Evolutionary conservation across 1,140 invertebrate species (phyloP).

Genomic region (Nasonia vitripennis): DNA sequence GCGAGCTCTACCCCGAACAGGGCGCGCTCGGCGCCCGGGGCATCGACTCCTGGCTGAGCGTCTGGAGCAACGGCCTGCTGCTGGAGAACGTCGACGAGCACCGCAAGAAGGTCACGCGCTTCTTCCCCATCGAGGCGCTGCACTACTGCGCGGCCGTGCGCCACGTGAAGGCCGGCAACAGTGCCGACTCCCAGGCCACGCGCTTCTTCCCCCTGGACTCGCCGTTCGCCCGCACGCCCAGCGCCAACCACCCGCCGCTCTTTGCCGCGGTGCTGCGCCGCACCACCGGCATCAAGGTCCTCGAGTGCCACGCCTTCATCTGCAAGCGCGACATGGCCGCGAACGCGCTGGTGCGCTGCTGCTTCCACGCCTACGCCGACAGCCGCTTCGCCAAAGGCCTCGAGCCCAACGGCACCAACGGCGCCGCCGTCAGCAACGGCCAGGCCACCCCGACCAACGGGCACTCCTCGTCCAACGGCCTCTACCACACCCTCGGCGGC

Average conservation of each 20-base stretch:
- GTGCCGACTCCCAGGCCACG: slow-evolving; percentile 79
- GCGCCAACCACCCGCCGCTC: slow-evolving; percentile 93
- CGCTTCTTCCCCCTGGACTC: slow-evolving; percentile 97
- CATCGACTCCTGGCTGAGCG: slow-evolving; percentile 97
- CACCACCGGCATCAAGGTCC: slow-evolving; percentile 97
- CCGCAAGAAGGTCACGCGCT: slow-evolving; percentile 94
- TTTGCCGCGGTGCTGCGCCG: slow-evolving; percentile 97
- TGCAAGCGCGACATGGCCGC: slow-evolving; percentile 96
- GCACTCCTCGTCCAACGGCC: slow-evolving; percentile 61
- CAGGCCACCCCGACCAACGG: slow-evolving; percentile 63
- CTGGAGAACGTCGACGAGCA: slow-evolving; percentile 98
- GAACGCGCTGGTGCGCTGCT: slow-evolving; percentile 94
- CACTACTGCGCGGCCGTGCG: slow-evolving; percentile 98
- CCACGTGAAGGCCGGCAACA: slow-evolving; percentile 80
- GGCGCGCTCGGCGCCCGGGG: slow-evolving; percentile 90
- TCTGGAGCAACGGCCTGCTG: slow-evolving; percentile 97
- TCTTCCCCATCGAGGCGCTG: slow-evolving; percentile 97
- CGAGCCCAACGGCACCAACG: slow-evolving; percentile 75
- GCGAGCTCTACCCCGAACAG: slow-evolving; percentile 96
- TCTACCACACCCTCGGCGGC: slow-evolving; percentile 71
- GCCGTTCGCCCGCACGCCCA: slow-evolving; percentile 93
- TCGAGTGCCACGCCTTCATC: slow-evolving; percentile 99
- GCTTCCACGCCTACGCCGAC: slow-evolving; percentile 96
- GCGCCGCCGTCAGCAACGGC: slow-evolving; percentile 59
- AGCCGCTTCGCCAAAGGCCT: slow-evolving; percentile 92